Percentiles rank a stretch among this genome's conserved stretches.
These are phyloP conservation scores for Athalia circularis DNA, from an alignment of 2,888 invertebrate genomes.

Conservation along the genomic window DNA sequence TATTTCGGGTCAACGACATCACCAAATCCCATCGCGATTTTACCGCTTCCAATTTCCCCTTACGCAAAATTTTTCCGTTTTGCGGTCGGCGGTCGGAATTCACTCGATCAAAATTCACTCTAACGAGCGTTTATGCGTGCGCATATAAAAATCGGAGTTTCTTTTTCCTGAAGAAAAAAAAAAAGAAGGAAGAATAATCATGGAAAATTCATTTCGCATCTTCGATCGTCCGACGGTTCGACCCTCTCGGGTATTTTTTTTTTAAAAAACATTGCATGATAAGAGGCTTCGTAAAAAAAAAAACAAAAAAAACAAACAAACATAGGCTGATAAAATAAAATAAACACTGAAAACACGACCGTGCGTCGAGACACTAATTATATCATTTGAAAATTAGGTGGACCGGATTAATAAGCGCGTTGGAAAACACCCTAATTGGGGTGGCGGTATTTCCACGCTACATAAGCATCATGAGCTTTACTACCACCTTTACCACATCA, in stretches of 20 bases:
- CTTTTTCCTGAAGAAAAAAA: too few species aligned
- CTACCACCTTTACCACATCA: too few species aligned
- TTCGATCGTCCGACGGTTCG: constrained; percentile 22
- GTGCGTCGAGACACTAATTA: constrained; percentile 17
- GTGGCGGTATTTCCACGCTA: constrained; percentile 20
- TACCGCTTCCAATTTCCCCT: constrained; percentile 10
- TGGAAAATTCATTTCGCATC: neutral
- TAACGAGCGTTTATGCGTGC: too few species aligned
- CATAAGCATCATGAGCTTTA: neutral
- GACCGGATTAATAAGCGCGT: constrained; percentile 38
- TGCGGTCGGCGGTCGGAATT: too few species aligned
- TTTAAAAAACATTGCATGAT: too few species aligned
- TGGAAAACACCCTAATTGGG: constrained; percentile 14
- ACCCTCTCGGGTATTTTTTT: neutral
- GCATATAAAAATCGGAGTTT: too few species aligned
- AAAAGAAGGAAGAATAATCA: neutral
- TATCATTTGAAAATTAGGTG: constrained; percentile 23
- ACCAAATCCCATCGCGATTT: too few species aligned
- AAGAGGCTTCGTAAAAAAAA: constrained; percentile 23
- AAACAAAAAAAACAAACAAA: neutral
- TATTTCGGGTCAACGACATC: constrained; percentile 38
- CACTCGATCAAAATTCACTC: too few species aligned
- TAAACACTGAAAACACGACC: neutral
- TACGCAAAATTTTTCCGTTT: neutral
- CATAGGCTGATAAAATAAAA: neutral